These are phyloP conservation scores for Hemiscyllium ocellatum DNA, from an alignment of 2,113 vertebrate genomes.

Conservation along the genomic window DNA sequence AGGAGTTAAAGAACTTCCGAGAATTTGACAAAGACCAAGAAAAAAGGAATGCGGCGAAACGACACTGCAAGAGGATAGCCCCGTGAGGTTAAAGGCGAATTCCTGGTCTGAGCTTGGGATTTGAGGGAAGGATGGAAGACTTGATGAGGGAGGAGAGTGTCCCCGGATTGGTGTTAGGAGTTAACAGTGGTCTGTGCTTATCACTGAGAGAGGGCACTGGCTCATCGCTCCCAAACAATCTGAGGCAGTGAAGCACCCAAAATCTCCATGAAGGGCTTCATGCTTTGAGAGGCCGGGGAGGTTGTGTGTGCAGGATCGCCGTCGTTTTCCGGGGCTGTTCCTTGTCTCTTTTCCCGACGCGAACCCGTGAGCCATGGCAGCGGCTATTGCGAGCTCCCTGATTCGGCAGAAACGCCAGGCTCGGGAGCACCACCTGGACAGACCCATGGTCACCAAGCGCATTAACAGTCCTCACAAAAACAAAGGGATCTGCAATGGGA, in stretches of 20 bases:
- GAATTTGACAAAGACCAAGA: neutral
- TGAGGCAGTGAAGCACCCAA: slow-evolving; percentile 34
- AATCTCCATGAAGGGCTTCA: slow-evolving; percentile 42
- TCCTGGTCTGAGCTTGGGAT: neutral
- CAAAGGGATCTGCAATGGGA: slow-evolving; percentile 92
- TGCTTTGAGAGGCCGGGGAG: slow-evolving; percentile 49
- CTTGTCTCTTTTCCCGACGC: slow-evolving; percentile 41
- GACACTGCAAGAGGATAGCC: neutral
- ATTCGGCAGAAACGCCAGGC: slow-evolving; percentile 97
- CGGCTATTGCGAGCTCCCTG: slow-evolving; percentile 93
- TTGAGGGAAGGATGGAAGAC: neutral
- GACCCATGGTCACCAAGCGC: slow-evolving; percentile 83
- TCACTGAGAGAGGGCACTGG: slow-evolving; percentile 31
- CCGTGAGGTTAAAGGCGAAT: neutral
- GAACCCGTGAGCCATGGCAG: slow-evolving; percentile 77
- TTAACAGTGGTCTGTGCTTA: neutral
- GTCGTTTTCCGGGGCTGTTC: slow-evolving; percentile 47
- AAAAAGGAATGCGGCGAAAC: neutral
- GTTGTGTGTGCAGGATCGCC: neutral
- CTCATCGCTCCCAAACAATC: slow-evolving; percentile 11
- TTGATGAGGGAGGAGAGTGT: neutral
- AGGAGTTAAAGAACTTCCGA: neutral
- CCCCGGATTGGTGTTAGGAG: neutral
- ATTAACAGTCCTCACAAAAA: slow-evolving; percentile 88
- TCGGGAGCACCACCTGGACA: slow-evolving; percentile 91